phyloP scores from a whole-genome alignment of 2,888 invertebrate species.

The Tenthredo livida region DNA sequence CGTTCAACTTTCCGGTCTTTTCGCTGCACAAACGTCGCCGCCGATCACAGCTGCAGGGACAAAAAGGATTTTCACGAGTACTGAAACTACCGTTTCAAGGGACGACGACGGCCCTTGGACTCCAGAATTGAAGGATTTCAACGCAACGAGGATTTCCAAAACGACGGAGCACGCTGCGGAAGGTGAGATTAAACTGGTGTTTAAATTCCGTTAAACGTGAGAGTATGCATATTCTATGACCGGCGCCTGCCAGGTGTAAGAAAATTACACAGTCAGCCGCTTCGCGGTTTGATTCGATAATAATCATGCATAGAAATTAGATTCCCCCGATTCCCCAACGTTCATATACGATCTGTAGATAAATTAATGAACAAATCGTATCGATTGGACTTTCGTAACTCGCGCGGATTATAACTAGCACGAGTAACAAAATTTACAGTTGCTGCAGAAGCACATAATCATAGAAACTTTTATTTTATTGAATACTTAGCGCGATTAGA shows the following conservation, averaged over 20 bases:
- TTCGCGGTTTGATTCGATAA: not conserved
- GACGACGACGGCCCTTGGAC: not conserved
- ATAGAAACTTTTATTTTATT: not conserved
- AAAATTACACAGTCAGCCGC: not conserved
- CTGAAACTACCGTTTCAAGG: not conserved
- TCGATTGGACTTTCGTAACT: not conserved
- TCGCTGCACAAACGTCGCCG: not conserved
- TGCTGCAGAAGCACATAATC: not conserved
- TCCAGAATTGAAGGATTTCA: not conserved
- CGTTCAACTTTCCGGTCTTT: slow-evolving; percentile 7
- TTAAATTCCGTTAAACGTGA: not conserved
- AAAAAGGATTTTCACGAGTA: not conserved
- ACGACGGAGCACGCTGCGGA: not conserved
- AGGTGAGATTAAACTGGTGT: slow-evolving; percentile 21
- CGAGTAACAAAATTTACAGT: not conserved
- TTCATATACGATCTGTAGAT: not conserved
- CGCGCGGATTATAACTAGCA: not conserved
- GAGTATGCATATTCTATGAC: not conserved
- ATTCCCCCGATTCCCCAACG: not conserved
- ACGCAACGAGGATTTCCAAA: not conserved
- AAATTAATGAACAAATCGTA: not conserved
- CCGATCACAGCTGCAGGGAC: not conserved
- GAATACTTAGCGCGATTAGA: not conserved
- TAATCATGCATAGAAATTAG: slow-evolving; percentile 4
- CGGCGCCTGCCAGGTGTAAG: not conserved